These are phyloP conservation scores for Melanostoma mellinum DNA, from an alignment of 2,888 invertebrate genomes.

Conservation along the genomic window DNA sequence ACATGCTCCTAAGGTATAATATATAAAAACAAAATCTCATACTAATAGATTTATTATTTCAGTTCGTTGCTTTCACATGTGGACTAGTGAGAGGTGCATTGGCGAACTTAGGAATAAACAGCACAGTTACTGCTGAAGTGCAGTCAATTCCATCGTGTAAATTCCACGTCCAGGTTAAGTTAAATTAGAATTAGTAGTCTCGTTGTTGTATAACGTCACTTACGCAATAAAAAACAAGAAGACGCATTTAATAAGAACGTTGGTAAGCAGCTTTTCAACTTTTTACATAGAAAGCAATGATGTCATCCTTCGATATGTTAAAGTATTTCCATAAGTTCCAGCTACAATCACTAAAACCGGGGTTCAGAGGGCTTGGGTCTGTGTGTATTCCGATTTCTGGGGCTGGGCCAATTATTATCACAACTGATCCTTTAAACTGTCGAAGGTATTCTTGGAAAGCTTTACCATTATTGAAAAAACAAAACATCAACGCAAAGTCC, in stretches of 20 bases:
- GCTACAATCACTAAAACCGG: constrained; percentile 81
- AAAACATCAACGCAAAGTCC: constrained; percentile 86
- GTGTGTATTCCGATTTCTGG: constrained; percentile 86
- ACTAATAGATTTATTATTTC: constrained; percentile 71
- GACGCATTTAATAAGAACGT: not conserved
- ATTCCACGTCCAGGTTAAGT: constrained; percentile 94
- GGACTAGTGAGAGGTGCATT: constrained; percentile 97
- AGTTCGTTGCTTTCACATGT: constrained; percentile 97
- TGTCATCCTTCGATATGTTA: constrained; percentile 86
- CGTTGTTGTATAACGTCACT: not conserved
- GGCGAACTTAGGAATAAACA: constrained; percentile 95
- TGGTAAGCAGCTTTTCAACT: constrained; percentile 4
- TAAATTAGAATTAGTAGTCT: constrained; percentile 80
- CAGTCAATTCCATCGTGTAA: constrained; percentile 95
- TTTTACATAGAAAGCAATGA: constrained; percentile 85
- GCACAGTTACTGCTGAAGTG: constrained; percentile 97
- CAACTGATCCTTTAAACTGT: constrained; percentile 85
- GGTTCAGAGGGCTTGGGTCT: constrained; percentile 87
- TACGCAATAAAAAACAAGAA: constrained; percentile 29
- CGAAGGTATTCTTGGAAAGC: constrained; percentile 88
- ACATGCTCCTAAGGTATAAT: constrained; percentile 90
- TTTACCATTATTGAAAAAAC: constrained; percentile 89
- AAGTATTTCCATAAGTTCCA: constrained; percentile 85
- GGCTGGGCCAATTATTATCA: constrained; percentile 90
- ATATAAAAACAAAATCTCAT: not conserved